A percentile compares a stretch with the other conserved stretches of the same genome.
Conservation (phyloP, 2,888 invertebrate species). For the Phyto melanocephala region DNA sequence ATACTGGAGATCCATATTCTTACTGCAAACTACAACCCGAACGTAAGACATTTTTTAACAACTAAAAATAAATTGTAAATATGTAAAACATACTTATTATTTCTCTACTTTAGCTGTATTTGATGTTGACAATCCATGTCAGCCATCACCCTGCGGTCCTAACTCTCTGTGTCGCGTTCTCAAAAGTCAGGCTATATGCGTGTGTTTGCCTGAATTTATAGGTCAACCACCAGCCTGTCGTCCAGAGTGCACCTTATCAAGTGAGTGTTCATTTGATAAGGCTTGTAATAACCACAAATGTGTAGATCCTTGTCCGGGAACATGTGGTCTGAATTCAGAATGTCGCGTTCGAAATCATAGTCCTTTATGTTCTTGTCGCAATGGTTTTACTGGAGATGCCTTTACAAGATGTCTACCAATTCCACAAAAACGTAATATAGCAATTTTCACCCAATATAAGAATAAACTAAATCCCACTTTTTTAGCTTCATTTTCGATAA, state of each 20-base stretch:
- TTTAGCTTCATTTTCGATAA: constrained; percentile 61
- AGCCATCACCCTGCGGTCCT: constrained; percentile 83
- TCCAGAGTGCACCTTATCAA: constrained; percentile 88
- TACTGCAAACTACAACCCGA: constrained; percentile 80
- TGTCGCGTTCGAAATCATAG: constrained; percentile 82
- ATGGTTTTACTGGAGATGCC: constrained; percentile 85
- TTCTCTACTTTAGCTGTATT: constrained; percentile 69
- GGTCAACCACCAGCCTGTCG: constrained; percentile 86
- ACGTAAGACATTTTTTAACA: constrained; percentile 78
- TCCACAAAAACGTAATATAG: constrained; percentile 78
- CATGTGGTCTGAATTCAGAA: constrained; percentile 86
- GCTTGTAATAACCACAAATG: constrained; percentile 85
- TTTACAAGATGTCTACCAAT: constrained; percentile 81
- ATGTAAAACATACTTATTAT: background rate
- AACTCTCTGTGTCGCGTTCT: constrained; percentile 83
- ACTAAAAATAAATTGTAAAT: background rate
- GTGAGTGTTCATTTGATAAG: constrained; percentile 82
- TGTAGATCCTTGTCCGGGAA: constrained; percentile 85
- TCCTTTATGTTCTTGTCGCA: constrained; percentile 85
- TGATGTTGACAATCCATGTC: constrained; percentile 80
- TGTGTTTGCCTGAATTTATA: constrained; percentile 82
- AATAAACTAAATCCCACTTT: background rate
- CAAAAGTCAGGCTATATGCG: constrained; percentile 81
- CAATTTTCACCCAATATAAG: background rate
- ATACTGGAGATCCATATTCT: constrained; percentile 87